These are phyloP conservation scores for Pinna nobilis DNA, from an alignment of 1,140 invertebrate species.

Conservation along the genomic window DNA sequence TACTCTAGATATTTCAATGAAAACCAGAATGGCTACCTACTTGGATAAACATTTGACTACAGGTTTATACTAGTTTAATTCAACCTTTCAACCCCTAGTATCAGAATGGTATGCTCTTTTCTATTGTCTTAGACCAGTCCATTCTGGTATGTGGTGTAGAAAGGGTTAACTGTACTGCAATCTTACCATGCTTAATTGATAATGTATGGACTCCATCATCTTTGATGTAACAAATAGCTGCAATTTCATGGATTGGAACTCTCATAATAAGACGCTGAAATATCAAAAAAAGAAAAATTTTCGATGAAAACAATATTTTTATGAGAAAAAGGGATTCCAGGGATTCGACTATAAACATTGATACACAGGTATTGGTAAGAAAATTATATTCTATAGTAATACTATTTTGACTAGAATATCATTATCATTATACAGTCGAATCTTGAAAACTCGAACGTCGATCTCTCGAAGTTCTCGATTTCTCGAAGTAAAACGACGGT, in stretches of 20 bases:
- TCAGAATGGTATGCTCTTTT: not conserved
- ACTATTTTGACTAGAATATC: not conserved
- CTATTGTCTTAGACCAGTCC: too few relatives aligned
- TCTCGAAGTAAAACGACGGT: too few relatives aligned
- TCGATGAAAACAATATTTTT: not conserved
- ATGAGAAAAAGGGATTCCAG: not conserved
- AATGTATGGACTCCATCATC: conserved; percentile 71
- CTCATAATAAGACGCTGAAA: conserved; percentile 40
- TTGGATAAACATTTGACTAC: too few relatives aligned
- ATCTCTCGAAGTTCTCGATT: too few relatives aligned
- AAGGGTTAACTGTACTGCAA: too few relatives aligned
- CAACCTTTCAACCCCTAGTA: not conserved
- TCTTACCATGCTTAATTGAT: conserved; percentile 72
- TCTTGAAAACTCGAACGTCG: too few relatives aligned
- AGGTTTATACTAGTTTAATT: too few relatives aligned
- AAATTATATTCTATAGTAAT: not conserved
- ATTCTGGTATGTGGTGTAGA: too few relatives aligned
- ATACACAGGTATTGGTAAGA: not conserved
- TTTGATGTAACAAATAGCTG: conserved; percentile 72
- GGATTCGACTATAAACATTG: not conserved
- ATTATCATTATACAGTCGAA: not conserved
- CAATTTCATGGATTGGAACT: conserved; percentile 72
- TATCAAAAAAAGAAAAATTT: not conserved
- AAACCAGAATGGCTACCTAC: too few relatives aligned
- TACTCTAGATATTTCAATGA: too few relatives aligned